Evolutionary conservation across 2,797 vertebrate genomes (phyloP), one percentile per base, ranked within the genome.

Genomic region (Atherinosoma microstoma): DNA sequence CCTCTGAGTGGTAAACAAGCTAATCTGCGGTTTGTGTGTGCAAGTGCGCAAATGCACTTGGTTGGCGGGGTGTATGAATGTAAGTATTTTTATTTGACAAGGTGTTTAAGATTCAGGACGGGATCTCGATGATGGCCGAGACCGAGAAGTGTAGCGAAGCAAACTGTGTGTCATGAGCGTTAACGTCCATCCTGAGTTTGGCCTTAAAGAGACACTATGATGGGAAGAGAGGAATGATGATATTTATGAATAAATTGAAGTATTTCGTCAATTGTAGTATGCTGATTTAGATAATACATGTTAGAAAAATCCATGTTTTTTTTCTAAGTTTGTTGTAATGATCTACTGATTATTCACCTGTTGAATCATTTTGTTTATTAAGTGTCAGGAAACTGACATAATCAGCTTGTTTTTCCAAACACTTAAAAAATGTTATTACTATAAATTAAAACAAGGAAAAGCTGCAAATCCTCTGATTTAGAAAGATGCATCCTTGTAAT

Each of bases 1-100:
- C 93, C 85, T 87, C 91, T 53, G 88, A 84, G 83, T 84, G 49
- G 87, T 89, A 92, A 91, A 94, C 87, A 91, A 91, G 82, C 86
- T 92, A 91, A 91, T 92, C 89, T 90, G 75, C 63, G 60, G 76
- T 63, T 74, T 82, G 79, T 75, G 72, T 66, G 75, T 75, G 73
- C 40, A 35, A 58, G 71, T 42, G 67, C n/a, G 53, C 71, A 70
- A 40, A 53, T 73, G 73, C 83, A 64, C 57, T 76, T 73, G 64
- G 69, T 32, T 32, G 58, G 53, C 66, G 6, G 74, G 77, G 58
- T 58, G 56, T 79, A 70, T 61, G 82, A 84, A 79, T 84, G 70
- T 70, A 78, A 69, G 79, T 76, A 67, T 84, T 76, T 74, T 69
- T 73, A 69, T 78, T 79, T 90, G 85, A 92, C 86, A 24, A 91